Evolutionary conservation across 2,113 vertebrate genomes (phyloP), one percentile per base, ranked within the genome.

Genomic region (Donacobius atricapilla): DNA sequence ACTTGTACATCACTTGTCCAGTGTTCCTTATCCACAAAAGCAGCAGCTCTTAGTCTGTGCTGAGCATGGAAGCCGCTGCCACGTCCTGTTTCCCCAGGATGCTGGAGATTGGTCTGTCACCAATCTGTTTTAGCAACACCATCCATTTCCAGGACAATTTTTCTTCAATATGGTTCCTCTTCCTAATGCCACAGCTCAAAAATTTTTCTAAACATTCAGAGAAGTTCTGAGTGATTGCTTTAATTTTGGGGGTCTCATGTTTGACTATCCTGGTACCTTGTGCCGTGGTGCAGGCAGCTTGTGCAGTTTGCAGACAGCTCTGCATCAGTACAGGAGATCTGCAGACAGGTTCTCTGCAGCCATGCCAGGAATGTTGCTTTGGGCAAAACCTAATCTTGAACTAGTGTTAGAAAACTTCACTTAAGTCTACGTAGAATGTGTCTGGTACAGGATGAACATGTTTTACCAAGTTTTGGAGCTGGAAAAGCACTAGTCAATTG

Each of bases 281-380:
- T 20, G 37, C 65, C 19, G 78, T n/a, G 48, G 58, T 61, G 37
- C 58, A 61, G 25, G 24, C 58, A 39, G 33, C n/a, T n/a, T 57
- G 31, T 66, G 51, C 50, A 23, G 40, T 2, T 4, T 22, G 42
- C 63, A 48, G 70, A 71, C 64, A 83, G 83, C 72, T 87, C 76
- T 71, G 64, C 56, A 42, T 78, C 96, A 73, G 66, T 30, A 3
- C 21, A 39, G 13, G n/a, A 68, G 65, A 72, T 90, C 89, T 96
- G 47, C 90, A 96, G 45, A 20, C 73, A 79, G 33, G 39, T 80
- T 40, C 58, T 91, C 85, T 85, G 42, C 68, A 83, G 86, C 78
- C 83, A 95, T 40, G 71, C 56, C 71, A 78, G 80, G 94, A 96
- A 95, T 96, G 94, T 95, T 93, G 88, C 93, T 90, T 86, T 64